A percentile compares a stretch with the other conserved stretches of the same genome.
Conservation (phyloP, 92 coral and sea anemone species). For the Siderastrea siderea region DNA sequence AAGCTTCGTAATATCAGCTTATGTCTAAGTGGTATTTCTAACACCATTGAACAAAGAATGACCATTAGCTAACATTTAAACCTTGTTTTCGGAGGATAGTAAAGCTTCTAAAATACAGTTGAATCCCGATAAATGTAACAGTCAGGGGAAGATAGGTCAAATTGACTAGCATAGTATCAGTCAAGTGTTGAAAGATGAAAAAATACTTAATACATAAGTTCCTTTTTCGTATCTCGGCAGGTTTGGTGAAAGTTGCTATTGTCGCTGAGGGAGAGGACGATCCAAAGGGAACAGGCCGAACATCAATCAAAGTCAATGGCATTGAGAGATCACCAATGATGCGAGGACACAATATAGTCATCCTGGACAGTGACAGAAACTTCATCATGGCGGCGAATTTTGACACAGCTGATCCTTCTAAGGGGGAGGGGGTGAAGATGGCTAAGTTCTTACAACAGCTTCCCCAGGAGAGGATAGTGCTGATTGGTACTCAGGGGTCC, state of each 20-base stretch:
- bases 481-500: conserved; percentile 96
- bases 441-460: conserved; percentile 88
- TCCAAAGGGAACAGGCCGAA: conserved; percentile 92
- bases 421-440: conserved; percentile 95
- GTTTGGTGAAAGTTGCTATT: conserved; percentile 90
- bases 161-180: too few species aligned
- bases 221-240: conserved; percentile 31
- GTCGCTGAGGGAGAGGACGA: conserved; percentile 97
- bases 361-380: conserved; percentile 93
- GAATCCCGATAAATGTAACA: too few species aligned
- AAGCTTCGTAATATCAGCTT: too few species aligned
- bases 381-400: conserved; percentile 93
- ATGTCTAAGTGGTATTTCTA: too few species aligned
- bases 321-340: conserved; percentile 92
- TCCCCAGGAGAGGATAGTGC: conserved; percentile 95
- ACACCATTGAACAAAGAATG: too few species aligned
- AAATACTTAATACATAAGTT: background rate
- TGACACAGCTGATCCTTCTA: conserved; percentile 96
- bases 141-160: too few species aligned
- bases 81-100: too few species aligned
- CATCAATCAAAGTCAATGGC: conserved; percentile 95
- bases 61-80: too few species aligned
- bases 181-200: background rate
- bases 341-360: conserved; percentile 96
- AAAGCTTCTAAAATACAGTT: too few species aligned